A percentile compares a stretch with the other conserved stretches of the same genome.
These are phyloP conservation scores for Halocaridina rubra DNA, from an alignment of 2,888 invertebrate species.

Conservation along the genomic window DNA sequence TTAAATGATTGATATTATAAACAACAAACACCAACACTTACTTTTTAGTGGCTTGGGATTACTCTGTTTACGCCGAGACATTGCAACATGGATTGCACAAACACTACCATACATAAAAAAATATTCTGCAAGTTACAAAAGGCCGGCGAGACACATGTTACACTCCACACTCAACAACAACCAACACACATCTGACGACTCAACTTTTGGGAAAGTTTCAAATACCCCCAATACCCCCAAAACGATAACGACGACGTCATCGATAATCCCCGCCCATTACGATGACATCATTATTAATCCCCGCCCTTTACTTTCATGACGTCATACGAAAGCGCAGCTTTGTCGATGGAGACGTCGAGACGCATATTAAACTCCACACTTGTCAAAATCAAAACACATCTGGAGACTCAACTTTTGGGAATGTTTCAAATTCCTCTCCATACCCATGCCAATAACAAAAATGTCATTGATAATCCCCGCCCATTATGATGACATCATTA, in stretches of 20 bases:
- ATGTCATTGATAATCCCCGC: not conserved
- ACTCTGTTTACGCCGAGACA: conserved; percentile 96
- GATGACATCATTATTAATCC: conserved; percentile 6
- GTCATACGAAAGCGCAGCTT: too few relatives aligned
- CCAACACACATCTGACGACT: conserved; percentile 56
- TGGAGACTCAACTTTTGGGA: too few relatives aligned
- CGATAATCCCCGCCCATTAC: conserved; percentile 30
- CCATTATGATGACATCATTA: not conserved
- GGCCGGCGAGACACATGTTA: conserved; percentile 43
- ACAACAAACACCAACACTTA: conserved; percentile 73
- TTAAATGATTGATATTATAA: not conserved
- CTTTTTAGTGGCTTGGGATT: conserved; percentile 96
- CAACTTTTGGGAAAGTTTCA: conserved; percentile 43
- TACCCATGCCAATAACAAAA: too few relatives aligned
- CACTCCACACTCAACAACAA: conserved; percentile 44
- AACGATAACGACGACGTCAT: conserved; percentile 20
- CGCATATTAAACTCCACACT: too few relatives aligned
- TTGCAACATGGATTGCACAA: conserved; percentile 68
- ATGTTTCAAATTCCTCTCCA: not conserved
- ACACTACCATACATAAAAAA: too few relatives aligned
- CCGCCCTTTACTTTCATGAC: not conserved
- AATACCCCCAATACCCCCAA: conserved; percentile 51
- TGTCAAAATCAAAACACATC: too few relatives aligned
- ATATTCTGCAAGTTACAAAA: conserved; percentile 35
- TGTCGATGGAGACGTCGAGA: too few relatives aligned